Percentiles rank a stretch among this genome's conserved stretches.
Conservation (phyloP, 1,140 invertebrate species). For the Drosophila auraria region DNA sequence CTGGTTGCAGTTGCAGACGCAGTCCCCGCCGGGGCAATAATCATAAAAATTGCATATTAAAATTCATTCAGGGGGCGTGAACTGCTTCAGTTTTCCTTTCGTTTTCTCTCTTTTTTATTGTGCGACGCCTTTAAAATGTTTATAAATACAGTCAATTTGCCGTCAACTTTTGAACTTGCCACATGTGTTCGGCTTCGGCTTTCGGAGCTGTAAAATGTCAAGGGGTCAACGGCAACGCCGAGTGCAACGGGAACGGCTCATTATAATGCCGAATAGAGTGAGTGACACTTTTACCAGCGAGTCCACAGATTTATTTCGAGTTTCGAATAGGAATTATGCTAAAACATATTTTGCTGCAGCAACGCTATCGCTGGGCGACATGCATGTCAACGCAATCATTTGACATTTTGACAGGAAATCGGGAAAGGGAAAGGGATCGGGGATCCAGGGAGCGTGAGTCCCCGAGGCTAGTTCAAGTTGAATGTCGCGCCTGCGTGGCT, state of each 20-base stretch:
- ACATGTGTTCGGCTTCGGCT: slow-evolving; percentile 73
- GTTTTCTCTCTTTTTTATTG: slow-evolving; percentile 37
- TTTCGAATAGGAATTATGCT: slow-evolving; percentile 57
- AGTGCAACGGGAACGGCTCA: slow-evolving; percentile 35
- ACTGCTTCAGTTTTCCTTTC: slow-evolving; percentile 32
- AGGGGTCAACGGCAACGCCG: slow-evolving; percentile 32
- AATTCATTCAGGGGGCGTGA: slow-evolving; percentile 67
- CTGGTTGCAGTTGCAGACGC: slow-evolving; percentile 37
- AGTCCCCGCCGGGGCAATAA: slow-evolving; percentile 52
- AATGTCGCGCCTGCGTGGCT: slow-evolving; percentile 52
- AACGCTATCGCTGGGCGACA: slow-evolving; percentile 40
- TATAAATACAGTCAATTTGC: slow-evolving; percentile 83
- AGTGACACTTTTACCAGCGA: slow-evolving; percentile 57
- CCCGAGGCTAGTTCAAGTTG: slow-evolving; percentile 50
- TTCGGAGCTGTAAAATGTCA: slow-evolving; percentile 63
- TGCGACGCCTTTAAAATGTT: slow-evolving; percentile 70
- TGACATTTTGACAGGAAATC: slow-evolving; percentile 77
- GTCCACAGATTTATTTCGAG: slow-evolving; percentile 44
- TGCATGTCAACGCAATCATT: slow-evolving; percentile 77
- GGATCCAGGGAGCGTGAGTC: slow-evolving; percentile 18
- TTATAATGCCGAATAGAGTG: slow-evolving; percentile 47
- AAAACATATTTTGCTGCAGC: slow-evolving; percentile 42
- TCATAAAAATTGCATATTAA: slow-evolving; percentile 79
- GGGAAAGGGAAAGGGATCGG: not conserved
- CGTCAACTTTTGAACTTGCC: slow-evolving; percentile 82